Percentiles rank a stretch among this genome's conserved stretches.
These are phyloP conservation scores for Dendrolimus punctatus DNA, from an alignment of 1,140 invertebrate species.

Conservation along the genomic window DNA sequence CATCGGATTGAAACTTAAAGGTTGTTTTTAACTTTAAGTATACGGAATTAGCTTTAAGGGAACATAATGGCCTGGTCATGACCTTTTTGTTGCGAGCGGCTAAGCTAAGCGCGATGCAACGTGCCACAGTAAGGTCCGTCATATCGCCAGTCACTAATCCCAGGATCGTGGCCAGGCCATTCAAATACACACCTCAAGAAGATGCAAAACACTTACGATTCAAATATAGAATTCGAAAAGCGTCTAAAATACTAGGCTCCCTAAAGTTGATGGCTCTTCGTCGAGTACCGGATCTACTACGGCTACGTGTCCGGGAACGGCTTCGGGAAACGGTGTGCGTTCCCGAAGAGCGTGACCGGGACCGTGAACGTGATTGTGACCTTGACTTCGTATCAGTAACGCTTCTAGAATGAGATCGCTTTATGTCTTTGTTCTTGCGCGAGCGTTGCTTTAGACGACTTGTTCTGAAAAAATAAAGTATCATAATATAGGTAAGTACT, in stretches of 20 bases:
- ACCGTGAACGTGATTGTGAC: slow-evolving; percentile 16
- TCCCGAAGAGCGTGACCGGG: slow-evolving; percentile 9
- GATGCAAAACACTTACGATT: slow-evolving; percentile 32
- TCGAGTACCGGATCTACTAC: slow-evolving; percentile 17
- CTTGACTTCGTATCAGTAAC: slow-evolving; percentile 12
- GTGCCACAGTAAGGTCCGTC: not conserved
- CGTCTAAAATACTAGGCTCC: slow-evolving; percentile 40
- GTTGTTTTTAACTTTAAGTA: no score
- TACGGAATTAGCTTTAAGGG: no score
- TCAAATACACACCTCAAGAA: not conserved
- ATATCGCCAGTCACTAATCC: not conserved
- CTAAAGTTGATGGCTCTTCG: slow-evolving; percentile 23
- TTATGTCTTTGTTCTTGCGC: slow-evolving; percentile 19
- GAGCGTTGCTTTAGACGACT: slow-evolving; percentile 26
- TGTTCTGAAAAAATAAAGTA: slow-evolving; percentile 17
- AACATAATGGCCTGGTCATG: no score
- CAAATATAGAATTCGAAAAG: slow-evolving; percentile 49
- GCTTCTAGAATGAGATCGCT: slow-evolving; percentile 17
- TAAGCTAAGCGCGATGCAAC: no score
- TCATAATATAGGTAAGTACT: no score
- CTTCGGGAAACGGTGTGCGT: slow-evolving; percentile 4
- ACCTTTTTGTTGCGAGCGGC: no score
- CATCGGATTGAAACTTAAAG: no score
- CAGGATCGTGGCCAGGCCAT: not conserved
- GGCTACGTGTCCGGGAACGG: slow-evolving; percentile 12